Base-by-base conservation (phyloP, 2,888 invertebrate genomes). In the Lycocerus yunnanus region DNA sequence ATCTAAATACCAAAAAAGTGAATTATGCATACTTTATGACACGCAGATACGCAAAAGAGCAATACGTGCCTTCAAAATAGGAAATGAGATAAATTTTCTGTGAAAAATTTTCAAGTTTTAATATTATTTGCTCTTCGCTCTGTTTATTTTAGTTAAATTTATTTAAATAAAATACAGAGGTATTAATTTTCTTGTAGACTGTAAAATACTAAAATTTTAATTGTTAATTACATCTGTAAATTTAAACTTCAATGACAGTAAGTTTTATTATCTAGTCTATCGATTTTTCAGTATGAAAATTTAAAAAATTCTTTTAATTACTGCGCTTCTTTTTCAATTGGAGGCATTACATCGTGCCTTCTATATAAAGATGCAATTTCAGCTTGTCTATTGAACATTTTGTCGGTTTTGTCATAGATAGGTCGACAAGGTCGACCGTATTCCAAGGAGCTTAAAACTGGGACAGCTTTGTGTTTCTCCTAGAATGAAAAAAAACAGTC, bases 381-480 rank as follows among this genome's bases (percentile, higher is more conserved):
- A 72, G 81, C 79, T 13, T 77, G 76, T 68, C 84, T 79, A 27
- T 82, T 82, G 76, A 80, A 84, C 21, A 76, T 77, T 0, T 78
- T 73, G 24, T 83, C 83, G 5, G 78, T 78, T 6, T 76, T 72
- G 74, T 86, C 87, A 71, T 84, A 84, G 3, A 77, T 78, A 59
- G 78, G 72, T 60, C 86, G 79, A 69, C 81, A 82, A 3, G 84
- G 82, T 70, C 84, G 82, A 58, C 87, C 87, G 77, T 87, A 87
- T 69, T 81, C 82, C 78, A 85, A 79, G 4, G 86, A 85, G 0
- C 84, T 84, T 15, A 86, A 77, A 14, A 83, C 84, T 11, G 88
- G 86, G n/a, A 88, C 82, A 1, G 85, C 78, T 75, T 87, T 87
- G 16, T 81, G 70, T 77, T 82, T 83, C 74, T 87, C 87, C 87